These are phyloP conservation scores for Drosophila willistoni DNA, from an alignment of 1,140 invertebrate species.

Conservation along the genomic window DNA sequence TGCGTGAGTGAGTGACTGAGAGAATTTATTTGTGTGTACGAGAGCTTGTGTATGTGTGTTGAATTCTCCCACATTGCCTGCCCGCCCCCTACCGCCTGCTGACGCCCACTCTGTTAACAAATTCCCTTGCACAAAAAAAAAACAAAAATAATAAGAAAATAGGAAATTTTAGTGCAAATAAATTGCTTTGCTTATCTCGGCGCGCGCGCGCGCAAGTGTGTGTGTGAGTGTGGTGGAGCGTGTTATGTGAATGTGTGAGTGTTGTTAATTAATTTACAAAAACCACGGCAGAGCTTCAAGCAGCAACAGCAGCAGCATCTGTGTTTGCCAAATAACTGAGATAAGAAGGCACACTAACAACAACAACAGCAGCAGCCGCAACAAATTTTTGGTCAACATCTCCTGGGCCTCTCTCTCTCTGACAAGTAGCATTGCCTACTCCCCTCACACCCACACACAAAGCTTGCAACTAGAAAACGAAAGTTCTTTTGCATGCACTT, in stretches of 20 bases:
- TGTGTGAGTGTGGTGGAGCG: conserved; percentile 21
- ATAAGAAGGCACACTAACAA: conserved; percentile 31
- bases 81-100: conserved; percentile 9
- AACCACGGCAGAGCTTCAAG: conserved; percentile 28
- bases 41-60: conserved; percentile 48
- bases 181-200: conserved; percentile 78
- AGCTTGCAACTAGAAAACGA: conserved; percentile 64
- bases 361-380: conserved; percentile 24
- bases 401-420: conserved; percentile 1
- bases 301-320: not conserved
- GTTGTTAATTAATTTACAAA: conserved; percentile 74
- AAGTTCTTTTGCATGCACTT: conserved; percentile 74
- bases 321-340: conserved; percentile 44
- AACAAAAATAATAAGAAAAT: conserved; percentile 39
- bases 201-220: conserved; percentile 48
- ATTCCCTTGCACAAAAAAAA: conserved; percentile 7
- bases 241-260: conserved; percentile 47
- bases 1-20: conserved; percentile 39
- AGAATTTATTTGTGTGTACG: no score
- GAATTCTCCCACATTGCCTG: conserved; percentile 54
- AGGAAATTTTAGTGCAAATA: conserved; percentile 78
- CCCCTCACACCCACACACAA: conserved; percentile 10
- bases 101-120: conserved; percentile 20
- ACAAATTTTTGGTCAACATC: conserved; percentile 1
- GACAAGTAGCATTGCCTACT: not conserved